Conservation (phyloP, 2,113 vertebrate genomes). For the Cnemophilus loriae region DNA sequence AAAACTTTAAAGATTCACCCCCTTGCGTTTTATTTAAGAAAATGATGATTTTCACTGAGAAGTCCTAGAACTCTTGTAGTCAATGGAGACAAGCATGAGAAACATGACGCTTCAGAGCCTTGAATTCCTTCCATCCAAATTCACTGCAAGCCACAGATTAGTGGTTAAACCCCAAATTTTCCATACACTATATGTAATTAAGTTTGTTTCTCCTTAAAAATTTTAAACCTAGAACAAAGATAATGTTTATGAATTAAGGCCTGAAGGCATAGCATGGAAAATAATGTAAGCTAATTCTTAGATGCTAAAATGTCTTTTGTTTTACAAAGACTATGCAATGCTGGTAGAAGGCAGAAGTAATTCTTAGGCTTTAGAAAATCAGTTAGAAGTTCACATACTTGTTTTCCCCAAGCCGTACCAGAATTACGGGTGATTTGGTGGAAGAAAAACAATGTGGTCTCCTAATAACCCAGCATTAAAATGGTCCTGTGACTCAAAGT, state of each 20-base stretch:
- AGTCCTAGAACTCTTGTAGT: not conserved
- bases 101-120: not conserved
- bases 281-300: conserved; percentile 11
- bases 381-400: not conserved
- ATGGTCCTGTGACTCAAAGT: not conserved
- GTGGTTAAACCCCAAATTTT: conserved; percentile 33
- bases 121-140: conserved; percentile 47
- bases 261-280: conserved; percentile 35
- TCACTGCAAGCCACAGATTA: conserved; percentile 14
- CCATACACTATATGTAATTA: conserved; percentile 9
- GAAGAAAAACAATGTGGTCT: not conserved
- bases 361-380: not conserved
- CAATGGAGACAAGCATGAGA: not conserved
- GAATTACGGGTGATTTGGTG: not conserved
- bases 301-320: conserved; percentile 18
- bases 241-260: conserved; percentile 46
- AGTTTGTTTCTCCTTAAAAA: conserved; percentile 34
- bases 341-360: not conserved
- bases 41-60: not conserved
- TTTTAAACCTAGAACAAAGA: conserved; percentile 48
- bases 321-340: not conserved
- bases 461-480: not conserved
- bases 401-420: not conserved
- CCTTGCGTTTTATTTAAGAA: not conserved
- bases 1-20: not conserved